Evolutionary conservation across 2,113 vertebrate genomes (phyloP).

Genomic region (Esox niger): DNA sequence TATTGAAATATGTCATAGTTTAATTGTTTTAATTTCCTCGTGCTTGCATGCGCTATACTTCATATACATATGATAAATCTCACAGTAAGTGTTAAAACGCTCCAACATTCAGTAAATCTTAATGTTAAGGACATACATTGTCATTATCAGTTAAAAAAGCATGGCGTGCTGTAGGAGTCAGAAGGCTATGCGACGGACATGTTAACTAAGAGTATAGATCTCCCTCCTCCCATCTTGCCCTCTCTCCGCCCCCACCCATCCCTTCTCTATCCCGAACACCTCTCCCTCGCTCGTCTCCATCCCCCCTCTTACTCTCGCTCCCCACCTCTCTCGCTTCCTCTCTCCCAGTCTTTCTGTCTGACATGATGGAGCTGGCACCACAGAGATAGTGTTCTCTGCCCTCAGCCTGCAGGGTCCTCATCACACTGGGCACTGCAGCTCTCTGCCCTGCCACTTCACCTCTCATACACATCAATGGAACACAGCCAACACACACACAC

Average conservation of each 20-base stretch:
- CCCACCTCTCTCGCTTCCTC: background rate
- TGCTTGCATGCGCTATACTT: background rate
- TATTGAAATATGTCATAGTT: too few species aligned
- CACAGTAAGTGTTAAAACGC: too few species aligned
- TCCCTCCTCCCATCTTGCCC: background rate
- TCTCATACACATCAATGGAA: conserved; percentile 8
- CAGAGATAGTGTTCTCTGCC: conserved; percentile 29
- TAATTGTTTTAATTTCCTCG: too few species aligned
- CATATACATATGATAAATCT: too few species aligned
- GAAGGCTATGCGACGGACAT: background rate
- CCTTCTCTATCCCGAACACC: background rate
- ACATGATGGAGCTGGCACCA: conserved; percentile 11
- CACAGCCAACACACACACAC: background rate
- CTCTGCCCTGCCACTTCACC: background rate
- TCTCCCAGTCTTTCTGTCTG: background rate
- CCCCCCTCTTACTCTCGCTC: background rate
- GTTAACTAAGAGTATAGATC: background rate
- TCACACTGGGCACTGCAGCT: conserved; percentile 14
- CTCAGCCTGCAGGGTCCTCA: conserved; percentile 26
- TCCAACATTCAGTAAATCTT: too few species aligned
- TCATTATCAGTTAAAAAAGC: background rate
- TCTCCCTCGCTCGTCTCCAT: background rate
- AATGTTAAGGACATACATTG: too few species aligned
- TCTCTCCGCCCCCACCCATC: background rate
- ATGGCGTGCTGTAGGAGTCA: background rate